Percentiles rank a stretch among this genome's conserved stretches.
Conservation (phyloP, 2,113 vertebrate species). For the Muntiacus muntjak region DNA sequence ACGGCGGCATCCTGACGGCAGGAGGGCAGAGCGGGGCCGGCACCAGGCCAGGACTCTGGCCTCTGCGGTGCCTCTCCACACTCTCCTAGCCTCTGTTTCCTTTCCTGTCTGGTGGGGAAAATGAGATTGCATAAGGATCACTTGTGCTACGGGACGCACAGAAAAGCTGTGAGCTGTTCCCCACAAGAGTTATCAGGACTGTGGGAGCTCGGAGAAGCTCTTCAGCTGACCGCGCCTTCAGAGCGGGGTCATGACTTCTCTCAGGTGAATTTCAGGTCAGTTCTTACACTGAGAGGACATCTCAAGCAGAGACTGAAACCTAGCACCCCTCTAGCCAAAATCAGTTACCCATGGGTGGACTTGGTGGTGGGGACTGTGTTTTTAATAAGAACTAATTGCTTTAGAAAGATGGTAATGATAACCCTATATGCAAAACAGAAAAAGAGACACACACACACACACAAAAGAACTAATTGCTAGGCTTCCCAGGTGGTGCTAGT, state of each 20-base stretch:
- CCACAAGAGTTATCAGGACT: neutral
- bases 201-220: neutral
- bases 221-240: neutral
- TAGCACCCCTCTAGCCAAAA: neutral
- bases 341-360: neutral
- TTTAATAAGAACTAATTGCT: neutral
- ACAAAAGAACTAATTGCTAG: neutral
- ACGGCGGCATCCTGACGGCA: neutral
- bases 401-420: too few relatives aligned
- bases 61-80: neutral
- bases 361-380: neutral
- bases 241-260: accelerated
- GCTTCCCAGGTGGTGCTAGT: neutral
- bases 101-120: neutral
- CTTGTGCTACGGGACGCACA: neutral
- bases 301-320: neutral
- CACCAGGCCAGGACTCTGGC: neutral
- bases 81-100: neutral
- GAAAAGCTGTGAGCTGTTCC: neutral
- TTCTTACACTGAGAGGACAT: neutral
- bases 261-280: neutral
- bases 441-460: too few relatives aligned
- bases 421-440: too few relatives aligned
- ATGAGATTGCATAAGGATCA: neutral
- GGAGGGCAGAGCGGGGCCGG: accelerated